phyloP scores from a whole-genome alignment of 2,888 invertebrate species.

The Macrosiphum euphorbiae region DNA sequence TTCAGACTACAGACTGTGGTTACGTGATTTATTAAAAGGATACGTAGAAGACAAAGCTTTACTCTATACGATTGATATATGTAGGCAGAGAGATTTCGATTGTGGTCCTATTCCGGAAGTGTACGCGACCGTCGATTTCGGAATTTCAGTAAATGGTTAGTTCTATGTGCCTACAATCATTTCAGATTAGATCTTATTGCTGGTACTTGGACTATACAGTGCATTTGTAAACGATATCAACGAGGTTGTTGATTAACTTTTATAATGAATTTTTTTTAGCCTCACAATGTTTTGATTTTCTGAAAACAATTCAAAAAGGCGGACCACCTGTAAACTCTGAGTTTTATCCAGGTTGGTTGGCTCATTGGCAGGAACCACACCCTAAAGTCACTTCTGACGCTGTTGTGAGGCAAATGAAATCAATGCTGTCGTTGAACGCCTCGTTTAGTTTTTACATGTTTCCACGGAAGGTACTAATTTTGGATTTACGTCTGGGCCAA shows the following conservation, averaged over 20 bases:
- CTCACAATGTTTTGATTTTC: constrained; percentile 70
- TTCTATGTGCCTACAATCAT: not conserved
- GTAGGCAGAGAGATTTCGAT: constrained; percentile 72
- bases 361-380: constrained; percentile 85
- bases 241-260: no score
- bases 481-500: constrained; percentile 76
- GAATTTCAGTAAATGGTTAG: constrained; percentile 68
- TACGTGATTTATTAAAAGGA: constrained; percentile 76
- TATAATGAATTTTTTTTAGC: constrained; percentile 59
- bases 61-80: constrained; percentile 89
- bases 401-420: constrained; percentile 74
- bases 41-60: constrained; percentile 78
- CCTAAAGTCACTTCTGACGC: constrained; percentile 72
- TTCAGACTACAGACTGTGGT: constrained; percentile 76
- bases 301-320: constrained; percentile 71
- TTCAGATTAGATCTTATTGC: not conserved
- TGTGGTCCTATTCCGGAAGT: constrained; percentile 81
- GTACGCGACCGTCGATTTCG: constrained; percentile 85
- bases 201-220: not conserved
- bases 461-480: constrained; percentile 90
- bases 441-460: constrained; percentile 93
- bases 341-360: constrained; percentile 93
- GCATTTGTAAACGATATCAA: not conserved
- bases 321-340: constrained; percentile 93
- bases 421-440: constrained; percentile 74